Evolutionary conservation across 2,113 vertebrate genomes (phyloP), one percentile per base, ranked within the genome.

Genomic region (Coracopsis vasa): DNA sequence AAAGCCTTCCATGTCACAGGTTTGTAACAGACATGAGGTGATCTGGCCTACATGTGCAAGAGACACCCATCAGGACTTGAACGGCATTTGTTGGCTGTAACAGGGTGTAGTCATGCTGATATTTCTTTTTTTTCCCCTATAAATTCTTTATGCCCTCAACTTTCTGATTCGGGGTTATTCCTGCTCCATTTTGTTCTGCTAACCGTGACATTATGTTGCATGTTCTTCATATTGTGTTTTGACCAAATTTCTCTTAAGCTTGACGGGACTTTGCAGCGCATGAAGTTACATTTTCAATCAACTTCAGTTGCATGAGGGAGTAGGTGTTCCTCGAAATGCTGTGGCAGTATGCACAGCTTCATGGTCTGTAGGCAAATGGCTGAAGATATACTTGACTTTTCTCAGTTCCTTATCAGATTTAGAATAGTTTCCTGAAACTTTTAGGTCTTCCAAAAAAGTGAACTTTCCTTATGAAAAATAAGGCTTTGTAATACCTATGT

Each of bases 1-100:
- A 97, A 96, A 64, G 78, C 70, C 35, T 48, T 94, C 39, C 31
- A 10, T 39, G 8, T 42, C 95, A 13, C 25, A 78, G 18, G 14
- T 80, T 64, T 96, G 88, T 95, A 74, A 86, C n/a, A 94, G 93
- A 27, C 37, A 44, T 9, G 31, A 95, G 77, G 72, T 91, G 53
- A 74, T 56, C 78, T 15, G 33, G 16, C 37, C 51, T 47, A 7
- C 29, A 41, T 45, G 31, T 18, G 48, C 33, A 28, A 88, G 72
- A 56, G 33, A 60, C 11, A 23, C 67, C 64, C 1, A 0, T 45
- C 18, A 5, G 47, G 31, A 64, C 35, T 77, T 64, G 28, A 27
- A 6, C 33, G 41, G 35, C 15, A 3, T 73, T 72, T 0, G 0
- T 73, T 67, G 39, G 29, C 54, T 50, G 12, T 45, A 35, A 4